These are phyloP conservation scores for Acestrorhynchus altus DNA, from an alignment of 2,797 vertebrate species.

Conservation along the genomic window DNA sequence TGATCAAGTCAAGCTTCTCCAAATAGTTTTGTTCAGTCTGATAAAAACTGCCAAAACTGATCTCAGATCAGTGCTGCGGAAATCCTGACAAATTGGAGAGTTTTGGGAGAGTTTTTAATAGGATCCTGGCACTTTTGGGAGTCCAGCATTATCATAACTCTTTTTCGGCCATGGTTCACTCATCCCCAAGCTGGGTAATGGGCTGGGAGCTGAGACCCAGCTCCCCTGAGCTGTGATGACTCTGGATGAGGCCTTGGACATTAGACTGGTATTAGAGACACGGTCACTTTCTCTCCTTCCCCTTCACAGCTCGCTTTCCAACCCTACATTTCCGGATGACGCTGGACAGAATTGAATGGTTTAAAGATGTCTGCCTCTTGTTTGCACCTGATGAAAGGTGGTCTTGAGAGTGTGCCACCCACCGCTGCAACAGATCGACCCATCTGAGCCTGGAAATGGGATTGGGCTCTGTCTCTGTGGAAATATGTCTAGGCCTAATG, in stretches of 20 bases:
- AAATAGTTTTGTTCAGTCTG: not conserved
- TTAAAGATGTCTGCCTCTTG: not conserved
- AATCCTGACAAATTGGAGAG: too few species aligned
- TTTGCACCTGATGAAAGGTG: not conserved
- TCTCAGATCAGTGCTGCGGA: not conserved
- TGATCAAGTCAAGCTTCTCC: not conserved
- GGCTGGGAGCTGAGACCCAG: conserved; percentile 23
- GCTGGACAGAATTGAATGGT: not conserved
- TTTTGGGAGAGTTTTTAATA: conserved; percentile 52
- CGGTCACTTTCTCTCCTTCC: not conserved
- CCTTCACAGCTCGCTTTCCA: not conserved
- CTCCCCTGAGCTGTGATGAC: conserved; percentile 9
- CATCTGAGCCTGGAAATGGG: conserved; percentile 5
- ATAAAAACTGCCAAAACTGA: not conserved
- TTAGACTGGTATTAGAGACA: conserved; percentile 35
- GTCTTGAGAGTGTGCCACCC: not conserved
- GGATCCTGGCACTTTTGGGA: conserved; percentile 3
- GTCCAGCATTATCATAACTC: conserved; percentile 14
- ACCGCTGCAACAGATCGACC: not conserved
- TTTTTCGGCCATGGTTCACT: conserved; percentile 12
- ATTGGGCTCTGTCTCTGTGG: not conserved
- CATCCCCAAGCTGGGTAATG: conserved; percentile 29
- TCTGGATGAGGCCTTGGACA: conserved; percentile 21
- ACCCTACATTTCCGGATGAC: not conserved
- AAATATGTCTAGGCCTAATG: not conserved